Evolutionary conservation across 2,797 vertebrate genomes (phyloP), one percentile per base, ranked within the genome.

Genomic region (Anabacerthia variegaticeps): DNA sequence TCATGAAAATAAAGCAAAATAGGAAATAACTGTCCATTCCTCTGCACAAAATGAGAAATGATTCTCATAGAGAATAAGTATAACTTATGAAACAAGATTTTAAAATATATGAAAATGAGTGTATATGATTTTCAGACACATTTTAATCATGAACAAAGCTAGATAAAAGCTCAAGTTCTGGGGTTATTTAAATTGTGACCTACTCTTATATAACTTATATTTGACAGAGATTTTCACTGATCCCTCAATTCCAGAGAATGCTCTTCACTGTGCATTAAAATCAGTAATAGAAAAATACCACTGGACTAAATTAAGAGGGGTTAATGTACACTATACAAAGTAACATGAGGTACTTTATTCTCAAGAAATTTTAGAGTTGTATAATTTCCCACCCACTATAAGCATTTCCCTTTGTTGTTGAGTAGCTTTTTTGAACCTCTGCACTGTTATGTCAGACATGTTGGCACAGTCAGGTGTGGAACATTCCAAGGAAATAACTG

Each of bases 1-100:
- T 83, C 34, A 24, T n/a, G 24, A 89, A 92, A 61, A 65, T 46
- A 61, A 30, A 92, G 20, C 15, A 73, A 93, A 82, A 80, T 10
- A 71, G 1, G 39, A 61, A 85, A 62, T 30, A 82, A 9, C 2
- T 94, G 27, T 46, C 92, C 15, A 51, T 74, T 77, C 44, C 20
- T 67, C 16, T 34, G 7, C 14, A 77, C 1, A 16, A 73, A 82
- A 92, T 62, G 9, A 76, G 20, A 75, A 73, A 63, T 63, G 6
- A 5, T 68, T 66, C n/a, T 52, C 14, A 16, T 39, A 66, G 43
- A 74, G 82, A 91, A 82, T 67, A 52, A 11, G 69, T 37, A 10
- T 63, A 74, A 56, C 67, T 59, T 71, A 34, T n/a, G 4, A 75
- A 86, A 61, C 7, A 67, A 27, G 66, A 41, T 14, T 73, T 92